Conservation (phyloP, 2,113 vertebrate genomes). For the Oryzias javanicus region DNA sequence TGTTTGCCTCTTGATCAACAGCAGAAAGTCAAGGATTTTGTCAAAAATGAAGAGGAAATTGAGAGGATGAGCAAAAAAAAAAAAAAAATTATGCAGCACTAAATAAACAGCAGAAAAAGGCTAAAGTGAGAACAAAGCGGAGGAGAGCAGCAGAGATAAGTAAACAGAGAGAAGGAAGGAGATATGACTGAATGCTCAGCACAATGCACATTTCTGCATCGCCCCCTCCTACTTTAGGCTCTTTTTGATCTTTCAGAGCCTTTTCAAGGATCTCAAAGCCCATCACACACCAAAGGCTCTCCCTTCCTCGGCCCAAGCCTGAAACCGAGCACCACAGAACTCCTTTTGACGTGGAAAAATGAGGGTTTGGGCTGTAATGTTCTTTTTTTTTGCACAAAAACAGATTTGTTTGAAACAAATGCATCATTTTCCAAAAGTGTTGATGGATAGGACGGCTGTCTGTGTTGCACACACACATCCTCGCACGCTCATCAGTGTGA, state of each 20-base stretch:
- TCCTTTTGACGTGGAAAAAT: constrained; percentile 28
- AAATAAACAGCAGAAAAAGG: not conserved
- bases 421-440: not conserved
- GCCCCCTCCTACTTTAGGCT: constrained; percentile 35
- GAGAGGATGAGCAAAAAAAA: constrained; percentile 4
- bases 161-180: constrained; percentile 21
- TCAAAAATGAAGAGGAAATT: not conserved
- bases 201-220: constrained; percentile 29
- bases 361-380: constrained; percentile 3
- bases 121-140: not conserved
- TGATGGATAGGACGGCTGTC: constrained; percentile 5
- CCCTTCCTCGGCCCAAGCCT: not conserved
- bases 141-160: not conserved
- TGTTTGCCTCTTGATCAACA: no score
- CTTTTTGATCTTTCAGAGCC: constrained; percentile 43
- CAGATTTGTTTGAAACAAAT: constrained; percentile 32
- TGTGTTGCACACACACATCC: not conserved
- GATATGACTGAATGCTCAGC: constrained; percentile 30
- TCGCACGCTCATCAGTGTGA: constrained; percentile 17
- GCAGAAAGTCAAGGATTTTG: no score
- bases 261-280: constrained; percentile 36
- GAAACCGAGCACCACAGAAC: constrained; percentile 34
- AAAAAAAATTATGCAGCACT: not conserved
- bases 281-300: constrained; percentile 24
- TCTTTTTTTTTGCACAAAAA: constrained; percentile 8